Evolutionary conservation across 2,797 vertebrate species (phyloP), one percentile per base, ranked within the genome.

Genomic region (Sebastes itinus): DNA sequence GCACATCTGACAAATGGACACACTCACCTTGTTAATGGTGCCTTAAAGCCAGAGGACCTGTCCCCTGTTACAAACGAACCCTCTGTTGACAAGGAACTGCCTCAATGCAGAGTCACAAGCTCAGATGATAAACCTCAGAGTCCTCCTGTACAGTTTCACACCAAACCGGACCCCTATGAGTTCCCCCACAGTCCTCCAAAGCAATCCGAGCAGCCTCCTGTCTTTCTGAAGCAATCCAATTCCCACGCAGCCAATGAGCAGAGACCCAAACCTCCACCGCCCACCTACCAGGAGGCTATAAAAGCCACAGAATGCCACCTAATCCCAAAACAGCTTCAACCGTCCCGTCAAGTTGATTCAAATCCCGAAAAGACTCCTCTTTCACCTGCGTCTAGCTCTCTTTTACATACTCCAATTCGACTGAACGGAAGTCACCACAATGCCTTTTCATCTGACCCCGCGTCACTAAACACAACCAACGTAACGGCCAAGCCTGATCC

Each of bases 21-120:
- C 75, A 56, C 91, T 93, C 96, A 89, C 82, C 91, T 90, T 92
- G 92, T 95, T 92, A 97, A 97, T 87, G 96, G 98, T 99, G 98
- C 99, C 99, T 99, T 99, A 98, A 97, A 97, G 92, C 96, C 92
- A 78, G 95, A 95, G 93, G 96, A 97, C 88, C 89, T 92, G 85
- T 93, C 92, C 78, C 90, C 92, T 88, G 88, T 92, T 76, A 88
- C 87, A 90, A 76, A 93, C 77, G 61, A 83, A 83, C 78, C 87
- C 83, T 91, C 87, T 87, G 83, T 75, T 66, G 92, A 94, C 76
- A 64, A 65, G 49, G 70, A 87, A 56, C 55, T 65, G 66, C 25
- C 89, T 88, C 91, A 94, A 78, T 82, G 80, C 88, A 87, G 91
- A 93, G 85, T 92, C 85, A 81, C 89, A 89, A 95, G 95, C 95